Evolutionary conservation across 2,888 invertebrate genomes (phyloP).

Genomic region (Koerneria pararmatus): DNA sequence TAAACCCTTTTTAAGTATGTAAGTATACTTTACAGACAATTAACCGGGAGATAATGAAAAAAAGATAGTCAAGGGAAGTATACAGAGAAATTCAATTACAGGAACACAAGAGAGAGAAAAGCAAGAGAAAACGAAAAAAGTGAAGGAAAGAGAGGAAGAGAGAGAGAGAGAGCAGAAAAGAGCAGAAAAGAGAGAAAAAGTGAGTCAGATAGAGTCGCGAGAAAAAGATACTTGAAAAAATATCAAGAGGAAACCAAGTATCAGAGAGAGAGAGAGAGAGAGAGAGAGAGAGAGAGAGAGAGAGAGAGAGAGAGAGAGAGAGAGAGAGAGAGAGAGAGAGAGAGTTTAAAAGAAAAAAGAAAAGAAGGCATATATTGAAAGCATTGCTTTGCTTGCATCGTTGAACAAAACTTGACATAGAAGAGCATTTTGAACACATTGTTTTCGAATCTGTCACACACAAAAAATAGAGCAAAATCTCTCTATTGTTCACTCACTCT

Average conservation of each 20-base stretch:
- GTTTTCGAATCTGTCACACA: too few relatives aligned
- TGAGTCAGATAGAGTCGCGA: background rate
- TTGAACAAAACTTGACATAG: too few relatives aligned
- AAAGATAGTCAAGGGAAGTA: too few relatives aligned
- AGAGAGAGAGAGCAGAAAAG: background rate
- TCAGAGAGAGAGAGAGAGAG: background rate
- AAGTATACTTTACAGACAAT: too few relatives aligned
- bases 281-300: background rate
- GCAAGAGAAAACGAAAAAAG: background rate
- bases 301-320: background rate
- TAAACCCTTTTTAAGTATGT: too few relatives aligned
- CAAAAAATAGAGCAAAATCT: too few relatives aligned
- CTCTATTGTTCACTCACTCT: too few relatives aligned
- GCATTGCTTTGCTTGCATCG: too few relatives aligned
- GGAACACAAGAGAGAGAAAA: too few relatives aligned
- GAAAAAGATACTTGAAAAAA: background rate
- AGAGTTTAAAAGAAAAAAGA: background rate
- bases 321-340: background rate
- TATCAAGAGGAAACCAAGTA: background rate
- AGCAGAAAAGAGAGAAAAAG: slow-evolving; percentile 2
- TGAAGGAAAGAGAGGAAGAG: background rate
- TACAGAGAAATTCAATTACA: too few relatives aligned
- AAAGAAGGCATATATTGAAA: background rate
- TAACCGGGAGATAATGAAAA: too few relatives aligned
- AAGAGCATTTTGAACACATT: too few relatives aligned